Evolutionary conservation across 2,797 vertebrate genomes (phyloP), one percentile per base, ranked within the genome.

Genomic region (Lutjanus campechanus): DNA sequence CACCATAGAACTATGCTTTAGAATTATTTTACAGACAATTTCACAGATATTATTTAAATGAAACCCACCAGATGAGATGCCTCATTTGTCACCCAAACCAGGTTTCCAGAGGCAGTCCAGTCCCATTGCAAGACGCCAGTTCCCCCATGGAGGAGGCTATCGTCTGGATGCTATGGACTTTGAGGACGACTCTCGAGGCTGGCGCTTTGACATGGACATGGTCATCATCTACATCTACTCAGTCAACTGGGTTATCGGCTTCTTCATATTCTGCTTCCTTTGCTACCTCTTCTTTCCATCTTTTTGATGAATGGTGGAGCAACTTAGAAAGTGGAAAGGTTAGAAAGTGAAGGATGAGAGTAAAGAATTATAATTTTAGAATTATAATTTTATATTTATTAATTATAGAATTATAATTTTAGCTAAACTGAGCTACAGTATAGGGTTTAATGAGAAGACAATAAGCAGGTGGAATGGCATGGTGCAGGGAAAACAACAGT

Each of bases 141-240:
- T 98, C 88, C 96, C 97, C 69, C 97, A 97, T 0, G 96, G 96
- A 56, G 97, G 96, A 69, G 87, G 85, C 55, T 96, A 97, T 76
- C 95, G 93, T 49, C 95, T 97, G 94, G 97, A 97, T 50, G 91
- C 96, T 13, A 88, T 97, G 91, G 97, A 97, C 88, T 97, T 97
- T 40, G 96, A 97, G 67, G 96, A 98, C 9, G 91, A 93, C 40
- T 96, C 95, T 70, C 96, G 93, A 13, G 96, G 97, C 46, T 99
- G 97, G 97, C 89, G 93, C 69, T 96, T 98, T 82, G 97, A 99
- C 94, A 97, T 98, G 97, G 97, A 98, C 93, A 96, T 98, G 97
- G 95, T 97, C 84, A 97, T 99, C 92, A 96, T 98, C 91, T 99
- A 98, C 88, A 97, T 99, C 89, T 98, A 98, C 92, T 98, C 97